Conservation (phyloP, 1,140 invertebrate genomes). For the Pectinophora gossypiella region DNA sequence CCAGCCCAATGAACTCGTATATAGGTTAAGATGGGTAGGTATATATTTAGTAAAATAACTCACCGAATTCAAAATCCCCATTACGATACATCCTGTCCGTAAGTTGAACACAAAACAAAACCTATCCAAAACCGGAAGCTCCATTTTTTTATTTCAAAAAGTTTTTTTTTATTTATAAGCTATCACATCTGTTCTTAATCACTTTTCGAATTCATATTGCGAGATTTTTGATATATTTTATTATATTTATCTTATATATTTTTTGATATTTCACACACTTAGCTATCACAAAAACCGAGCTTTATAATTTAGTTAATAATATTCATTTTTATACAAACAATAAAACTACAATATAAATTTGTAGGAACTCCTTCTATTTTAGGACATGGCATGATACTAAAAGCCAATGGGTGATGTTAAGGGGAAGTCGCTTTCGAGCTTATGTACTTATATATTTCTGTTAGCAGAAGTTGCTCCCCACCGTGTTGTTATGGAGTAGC, state of each 20-base stretch:
- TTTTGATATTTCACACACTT: not conserved
- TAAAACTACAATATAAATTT: not conserved
- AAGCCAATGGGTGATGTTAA: constrained; percentile 25
- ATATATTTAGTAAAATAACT: constrained; percentile 22
- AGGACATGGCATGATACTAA: constrained; percentile 20
- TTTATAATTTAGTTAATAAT: no score
- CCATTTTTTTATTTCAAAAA: constrained; percentile 31
- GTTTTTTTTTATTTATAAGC: no score
- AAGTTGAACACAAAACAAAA: constrained; percentile 59
- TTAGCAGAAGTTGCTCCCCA: no score
- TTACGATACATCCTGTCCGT: constrained; percentile 50
- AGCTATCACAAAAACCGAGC: not conserved
- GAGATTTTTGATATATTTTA: not conserved
- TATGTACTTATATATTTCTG: no score
- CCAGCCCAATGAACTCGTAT: no score
- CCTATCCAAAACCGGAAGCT: constrained; percentile 59
- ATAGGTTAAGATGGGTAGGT: no score
- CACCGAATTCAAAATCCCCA: constrained; percentile 58
- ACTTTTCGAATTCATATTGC: no score
- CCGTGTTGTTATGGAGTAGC: no score
- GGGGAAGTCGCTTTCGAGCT: no score
- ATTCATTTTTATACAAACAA: no score
- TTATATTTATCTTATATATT: not conserved
- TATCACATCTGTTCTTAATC: no score
- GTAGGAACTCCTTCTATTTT: not conserved